phyloP scores from a whole-genome alignment of 2,888 invertebrate species.

The Apotomis turbidana region DNA sequence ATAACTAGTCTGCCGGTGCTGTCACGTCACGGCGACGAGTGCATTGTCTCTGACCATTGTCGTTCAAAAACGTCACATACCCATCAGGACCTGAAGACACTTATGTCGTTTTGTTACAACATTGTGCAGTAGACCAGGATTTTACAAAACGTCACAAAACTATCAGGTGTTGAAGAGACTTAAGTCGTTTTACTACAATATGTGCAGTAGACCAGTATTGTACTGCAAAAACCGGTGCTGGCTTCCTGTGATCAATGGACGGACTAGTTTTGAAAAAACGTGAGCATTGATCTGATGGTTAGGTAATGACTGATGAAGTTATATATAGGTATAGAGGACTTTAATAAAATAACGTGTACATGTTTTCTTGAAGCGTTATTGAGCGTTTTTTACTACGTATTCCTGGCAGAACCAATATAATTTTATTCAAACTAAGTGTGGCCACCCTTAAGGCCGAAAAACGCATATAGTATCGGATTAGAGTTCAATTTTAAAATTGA shows the following conservation, averaged over 20 bases:
- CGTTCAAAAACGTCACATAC: neutral
- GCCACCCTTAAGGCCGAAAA: no score
- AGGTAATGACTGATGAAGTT: slow-evolving; percentile 21
- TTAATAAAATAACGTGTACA: no score
- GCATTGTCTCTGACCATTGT: slow-evolving; percentile 45
- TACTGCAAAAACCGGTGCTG: slow-evolving; percentile 29
- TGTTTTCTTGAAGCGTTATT: no score
- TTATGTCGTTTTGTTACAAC: neutral
- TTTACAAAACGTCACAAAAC: slow-evolving; percentile 5
- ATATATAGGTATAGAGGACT: neutral
- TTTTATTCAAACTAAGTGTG: no score
- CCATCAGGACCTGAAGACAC: neutral
- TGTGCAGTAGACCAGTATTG: slow-evolving; percentile 31
- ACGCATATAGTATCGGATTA: no score
- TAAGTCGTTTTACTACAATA: neutral
- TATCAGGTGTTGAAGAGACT: neutral
- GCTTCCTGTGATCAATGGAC: slow-evolving; percentile 33
- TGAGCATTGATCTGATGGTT: slow-evolving; percentile 28
- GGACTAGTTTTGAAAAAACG: slow-evolving; percentile 19
- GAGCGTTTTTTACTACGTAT: no score
- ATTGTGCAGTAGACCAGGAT: neutral
- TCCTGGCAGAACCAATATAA: no score
- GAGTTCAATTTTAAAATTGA: no score
- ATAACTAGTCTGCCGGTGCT: slow-evolving; percentile 25
- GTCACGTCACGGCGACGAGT: slow-evolving; percentile 43